Percentiles rank a stretch among this genome's conserved stretches.
These are phyloP conservation scores for Brotogeris chrysoptera DNA, from an alignment of 2,797 vertebrate species.

Conservation along the genomic window DNA sequence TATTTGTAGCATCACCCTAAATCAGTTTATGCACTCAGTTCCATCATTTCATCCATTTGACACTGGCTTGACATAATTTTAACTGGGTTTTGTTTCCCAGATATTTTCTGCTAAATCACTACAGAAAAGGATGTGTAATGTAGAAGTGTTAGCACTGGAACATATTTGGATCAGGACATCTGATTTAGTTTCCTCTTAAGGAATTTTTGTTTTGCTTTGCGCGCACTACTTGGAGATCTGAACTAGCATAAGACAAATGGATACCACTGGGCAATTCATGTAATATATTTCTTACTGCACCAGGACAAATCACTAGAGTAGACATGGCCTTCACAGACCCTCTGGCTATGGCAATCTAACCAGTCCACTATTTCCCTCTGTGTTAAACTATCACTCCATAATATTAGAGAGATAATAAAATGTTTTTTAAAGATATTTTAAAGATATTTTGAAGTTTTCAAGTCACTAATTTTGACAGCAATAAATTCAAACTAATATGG, in stretches of 20 bases:
- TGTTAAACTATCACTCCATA: not conserved
- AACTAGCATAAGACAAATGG: not conserved
- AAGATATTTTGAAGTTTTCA: not conserved
- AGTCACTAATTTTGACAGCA: slow-evolving; percentile 11
- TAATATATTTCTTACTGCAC: not conserved
- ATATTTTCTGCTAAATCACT: not conserved
- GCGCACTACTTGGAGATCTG: not conserved
- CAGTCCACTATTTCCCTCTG: not conserved
- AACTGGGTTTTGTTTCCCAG: not conserved
- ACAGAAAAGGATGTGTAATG: not conserved
- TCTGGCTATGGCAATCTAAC: not conserved
- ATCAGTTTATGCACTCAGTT: not conserved
- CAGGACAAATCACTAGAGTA: not conserved
- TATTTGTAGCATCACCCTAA: not conserved
- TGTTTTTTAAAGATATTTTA: not conserved
- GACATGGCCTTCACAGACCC: not conserved
- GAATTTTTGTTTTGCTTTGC: not conserved
- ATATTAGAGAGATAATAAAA: not conserved
- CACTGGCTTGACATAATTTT: not conserved
- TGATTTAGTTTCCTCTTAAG: not conserved
- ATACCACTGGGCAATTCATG: not conserved
- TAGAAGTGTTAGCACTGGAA: not conserved
- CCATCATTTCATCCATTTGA: not conserved
- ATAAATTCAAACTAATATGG: not conserved
- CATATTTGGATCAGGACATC: not conserved